A percentile compares a stretch with the other conserved stretches of the same genome.
These are phyloP conservation scores for Hemiprocne comata DNA, from an alignment of 2,113 vertebrate genomes.

Conservation along the genomic window DNA sequence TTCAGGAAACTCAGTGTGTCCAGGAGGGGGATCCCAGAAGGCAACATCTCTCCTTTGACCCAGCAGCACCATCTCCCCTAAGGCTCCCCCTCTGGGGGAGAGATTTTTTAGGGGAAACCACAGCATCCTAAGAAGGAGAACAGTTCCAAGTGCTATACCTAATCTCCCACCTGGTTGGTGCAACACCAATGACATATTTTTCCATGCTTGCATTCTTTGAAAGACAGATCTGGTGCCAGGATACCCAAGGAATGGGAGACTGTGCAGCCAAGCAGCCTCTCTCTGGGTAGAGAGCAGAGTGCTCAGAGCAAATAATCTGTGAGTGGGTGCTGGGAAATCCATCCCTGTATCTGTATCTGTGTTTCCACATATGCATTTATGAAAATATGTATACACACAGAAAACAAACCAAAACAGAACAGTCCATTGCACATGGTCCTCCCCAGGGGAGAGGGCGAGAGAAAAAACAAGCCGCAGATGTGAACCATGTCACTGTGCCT, in stretches of 20 bases:
- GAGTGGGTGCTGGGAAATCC: constrained; percentile 12
- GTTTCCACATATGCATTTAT: neutral
- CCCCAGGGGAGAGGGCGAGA: neutral
- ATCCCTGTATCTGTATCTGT: neutral
- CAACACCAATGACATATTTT: neutral
- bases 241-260: neutral
- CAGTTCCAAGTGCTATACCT: neutral
- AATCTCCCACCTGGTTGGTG: neutral
- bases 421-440: neutral
- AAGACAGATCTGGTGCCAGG: neutral
- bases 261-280: neutral
- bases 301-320: neutral
- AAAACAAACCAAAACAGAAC: neutral
- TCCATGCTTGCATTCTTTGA: neutral
- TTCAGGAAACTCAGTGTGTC: neutral
- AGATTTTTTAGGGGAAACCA: neutral
- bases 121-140: neutral
- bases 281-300: neutral
- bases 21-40: neutral
- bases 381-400: neutral
- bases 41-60: neutral
- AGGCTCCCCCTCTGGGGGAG: neutral
- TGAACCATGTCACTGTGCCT: neutral
- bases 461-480: neutral
- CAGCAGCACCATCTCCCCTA: neutral